Evolutionary conservation across 2,888 invertebrate genomes (phyloP), one percentile per base, ranked within the genome.

Genomic region (Tetheella fluctuosa): DNA sequence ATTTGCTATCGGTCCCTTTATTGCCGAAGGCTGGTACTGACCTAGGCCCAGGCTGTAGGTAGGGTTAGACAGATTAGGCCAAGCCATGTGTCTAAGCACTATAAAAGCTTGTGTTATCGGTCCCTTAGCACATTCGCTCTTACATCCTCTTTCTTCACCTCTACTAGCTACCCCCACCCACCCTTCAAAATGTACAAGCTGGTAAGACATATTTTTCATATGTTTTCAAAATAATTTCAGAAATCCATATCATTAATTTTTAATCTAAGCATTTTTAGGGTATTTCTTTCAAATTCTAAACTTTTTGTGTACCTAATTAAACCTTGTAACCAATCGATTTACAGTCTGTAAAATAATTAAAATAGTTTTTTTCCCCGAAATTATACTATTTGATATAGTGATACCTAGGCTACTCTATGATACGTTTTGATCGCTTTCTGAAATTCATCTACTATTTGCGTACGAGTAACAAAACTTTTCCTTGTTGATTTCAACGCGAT

Each of bases 161-260:
- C 78, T 68, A 79, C 79, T 76, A 79, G 78, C 71, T 72, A 82
- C 72, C 79, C 82, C 74, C 70, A 81, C 69, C 69, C 74, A 71
- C 80, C 80, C 77, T 75, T 80, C 90, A 94, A 93, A 85, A 94
- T 95, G 94, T 94, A 93, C 90, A 94, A 94, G 79, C 88, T 94
- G 93, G 94, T 94, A 90, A 94, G 94, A 78, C 60, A 60, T 61
- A 62, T 62, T 61, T 42, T 54, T 57, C 53, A 23, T 23, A 53
- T 23, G 4, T 53, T 28, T 28, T 25, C 17, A 42, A 17, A 48
- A 48, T 48, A 7, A 10, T 48, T 48, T 20, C 15, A 57, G 30
- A 37, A 54, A 57, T 34, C 57, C 53, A 52, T 56, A 58, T 34
- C 34, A 53, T 15, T 42, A 15, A 2, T 39, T 39, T 15, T 39